These are phyloP conservation scores for Spinus olivaceus DNA, from an alignment of 2,797 vertebrate genomes.

Conservation along the genomic window DNA sequence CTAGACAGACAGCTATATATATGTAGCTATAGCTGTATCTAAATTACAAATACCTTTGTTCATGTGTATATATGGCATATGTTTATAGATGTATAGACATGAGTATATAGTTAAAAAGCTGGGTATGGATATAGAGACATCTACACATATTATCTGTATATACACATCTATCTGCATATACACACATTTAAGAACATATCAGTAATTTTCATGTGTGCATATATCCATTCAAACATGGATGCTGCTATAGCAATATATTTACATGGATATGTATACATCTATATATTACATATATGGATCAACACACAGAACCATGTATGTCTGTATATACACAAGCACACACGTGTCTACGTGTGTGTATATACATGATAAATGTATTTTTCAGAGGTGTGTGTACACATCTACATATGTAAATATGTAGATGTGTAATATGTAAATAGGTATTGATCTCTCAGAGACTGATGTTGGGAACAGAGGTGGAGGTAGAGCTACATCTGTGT, in stretches of 20 bases:
- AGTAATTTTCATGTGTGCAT: not conserved
- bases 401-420: no score
- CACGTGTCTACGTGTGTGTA: fast-evolving
- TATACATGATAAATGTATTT: not conserved
- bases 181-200: not conserved
- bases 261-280: not conserved
- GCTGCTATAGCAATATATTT: not conserved
- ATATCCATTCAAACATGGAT: not conserved
- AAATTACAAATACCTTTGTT: not conserved
- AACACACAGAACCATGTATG: not conserved
- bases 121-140: not conserved
- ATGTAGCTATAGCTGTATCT: not conserved
- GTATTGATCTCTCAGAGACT: not conserved
- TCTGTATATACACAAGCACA: not conserved
- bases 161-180: not conserved
- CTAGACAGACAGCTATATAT: not conserved
- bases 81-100: not conserved
- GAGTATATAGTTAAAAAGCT: not conserved
- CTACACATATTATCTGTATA: not conserved
- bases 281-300: not conserved
- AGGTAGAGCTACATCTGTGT: not conserved
- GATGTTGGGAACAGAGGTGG: not conserved
- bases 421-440: not conserved
- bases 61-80: not conserved
- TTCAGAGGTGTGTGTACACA: not conserved